A percentile compares a stretch with the other conserved stretches of the same genome.
Conservation (phyloP, 30 jellyfish, hydroid and myxozoan genomes). For the Chrysaora quinquecirrha region DNA sequence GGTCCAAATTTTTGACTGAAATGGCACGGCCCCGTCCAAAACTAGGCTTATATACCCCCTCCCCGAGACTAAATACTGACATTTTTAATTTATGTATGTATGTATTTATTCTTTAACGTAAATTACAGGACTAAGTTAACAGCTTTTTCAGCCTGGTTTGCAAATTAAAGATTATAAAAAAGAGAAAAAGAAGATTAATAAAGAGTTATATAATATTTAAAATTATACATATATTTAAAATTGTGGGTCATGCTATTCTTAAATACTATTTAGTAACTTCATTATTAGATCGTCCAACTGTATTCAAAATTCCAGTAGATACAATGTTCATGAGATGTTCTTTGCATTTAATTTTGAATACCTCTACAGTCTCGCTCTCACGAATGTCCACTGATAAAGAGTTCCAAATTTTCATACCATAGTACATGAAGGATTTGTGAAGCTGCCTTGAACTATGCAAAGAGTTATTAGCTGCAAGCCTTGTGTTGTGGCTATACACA, state of each 20-base stretch:
- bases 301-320: background rate
- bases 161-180: background rate
- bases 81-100: slow-evolving; percentile 54
- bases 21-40: too few species aligned
- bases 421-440: slow-evolving; percentile 26
- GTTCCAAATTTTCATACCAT: slow-evolving; percentile 11
- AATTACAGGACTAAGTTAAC: slow-evolving; percentile 33
- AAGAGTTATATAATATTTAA: background rate
- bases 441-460: slow-evolving; percentile 22
- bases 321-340: slow-evolving; percentile 18
- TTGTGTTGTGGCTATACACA: slow-evolving; percentile 11
- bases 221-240: too few species aligned
- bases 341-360: background rate
- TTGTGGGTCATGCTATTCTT: too few species aligned
- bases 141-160: slow-evolving; percentile 38
- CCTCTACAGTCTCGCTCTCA: background rate
- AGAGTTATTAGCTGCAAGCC: slow-evolving; percentile 17
- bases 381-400: background rate
- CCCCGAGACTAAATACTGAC: too few species aligned
- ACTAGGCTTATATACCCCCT: too few species aligned
- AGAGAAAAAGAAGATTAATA: background rate
- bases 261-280: background rate
- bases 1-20: too few species aligned
- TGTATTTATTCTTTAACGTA: slow-evolving; percentile 35
- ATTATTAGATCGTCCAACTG: slow-evolving; percentile 8